A percentile compares a stretch with the other conserved stretches of the same genome.
Conservation (phyloP, 2,113 vertebrate genomes). For the Sisor rabdophorus region DNA sequence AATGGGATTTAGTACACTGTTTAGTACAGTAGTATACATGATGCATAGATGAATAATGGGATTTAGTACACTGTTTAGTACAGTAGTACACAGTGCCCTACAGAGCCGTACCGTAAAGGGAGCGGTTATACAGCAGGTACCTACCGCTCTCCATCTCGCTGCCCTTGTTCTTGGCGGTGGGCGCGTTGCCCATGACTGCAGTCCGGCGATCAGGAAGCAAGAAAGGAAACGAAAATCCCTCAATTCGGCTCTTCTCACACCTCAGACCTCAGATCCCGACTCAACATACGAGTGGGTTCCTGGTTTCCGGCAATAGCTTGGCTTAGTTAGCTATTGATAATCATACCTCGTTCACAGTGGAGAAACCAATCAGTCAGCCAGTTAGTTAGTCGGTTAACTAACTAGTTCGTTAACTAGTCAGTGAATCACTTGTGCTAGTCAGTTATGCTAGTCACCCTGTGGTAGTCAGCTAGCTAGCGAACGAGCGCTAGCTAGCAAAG, state of each 20-base stretch:
- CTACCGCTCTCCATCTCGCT: conserved; percentile 88
- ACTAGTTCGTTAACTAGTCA: conserved; percentile 47
- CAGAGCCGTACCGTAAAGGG: not conserved
- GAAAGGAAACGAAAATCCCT: conserved; percentile 51
- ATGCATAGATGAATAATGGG: too few species aligned
- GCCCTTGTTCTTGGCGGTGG: conserved; percentile 86
- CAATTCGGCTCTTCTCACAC: conserved; percentile 54
- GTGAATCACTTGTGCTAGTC: not conserved
- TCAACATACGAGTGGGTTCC: conserved; percentile 33
- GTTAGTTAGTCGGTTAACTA: conserved; percentile 40
- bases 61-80: not conserved
- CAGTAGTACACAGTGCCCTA: not conserved
- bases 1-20: too few species aligned
- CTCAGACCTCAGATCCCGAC: conserved; percentile 53
- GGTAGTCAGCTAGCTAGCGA: conserved; percentile 50
- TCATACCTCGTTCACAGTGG: conserved; percentile 55
- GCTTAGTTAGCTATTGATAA: conserved; percentile 45
- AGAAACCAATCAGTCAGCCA: conserved; percentile 28
- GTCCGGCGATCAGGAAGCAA: conserved; percentile 53
- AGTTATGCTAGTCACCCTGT: conserved; percentile 31
- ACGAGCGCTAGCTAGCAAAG: conserved; percentile 47
- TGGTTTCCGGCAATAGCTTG: conserved; percentile 58
- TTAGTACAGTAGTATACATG: too few species aligned
- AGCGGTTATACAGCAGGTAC: conserved; percentile 46
- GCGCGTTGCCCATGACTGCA: conserved; percentile 91